A percentile compares a stretch with the other conserved stretches of the same genome.
phyloP scores from a whole-genome alignment of 2,113 vertebrate species.

The Dicentrarchus labrax region DNA sequence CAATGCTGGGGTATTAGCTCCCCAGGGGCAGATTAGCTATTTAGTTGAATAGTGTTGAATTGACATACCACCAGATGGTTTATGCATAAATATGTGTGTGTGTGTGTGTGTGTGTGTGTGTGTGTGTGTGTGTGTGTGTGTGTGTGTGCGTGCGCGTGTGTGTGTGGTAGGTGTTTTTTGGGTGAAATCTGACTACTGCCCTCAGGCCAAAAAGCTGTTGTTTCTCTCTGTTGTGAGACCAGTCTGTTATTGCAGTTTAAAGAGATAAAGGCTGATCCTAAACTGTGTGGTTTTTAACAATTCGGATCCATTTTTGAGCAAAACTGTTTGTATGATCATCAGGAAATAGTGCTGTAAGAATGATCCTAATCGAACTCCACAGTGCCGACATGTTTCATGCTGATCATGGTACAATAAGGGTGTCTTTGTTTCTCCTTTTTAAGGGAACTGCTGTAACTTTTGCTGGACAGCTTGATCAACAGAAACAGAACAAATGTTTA shows the following conservation, averaged over 20 bases:
- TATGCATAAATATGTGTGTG: constrained; percentile 33
- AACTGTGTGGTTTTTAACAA: background rate
- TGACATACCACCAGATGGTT: constrained; percentile 68
- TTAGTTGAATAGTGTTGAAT: constrained; percentile 53
- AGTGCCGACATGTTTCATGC: background rate
- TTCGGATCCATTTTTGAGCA: background rate
- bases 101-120: constrained; percentile 26
- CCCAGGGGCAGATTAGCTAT: constrained; percentile 64
- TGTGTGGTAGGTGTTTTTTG: constrained; percentile 60
- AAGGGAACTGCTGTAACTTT: too few relatives aligned
- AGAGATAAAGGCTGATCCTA: background rate
- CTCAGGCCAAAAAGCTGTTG: constrained; percentile 57
- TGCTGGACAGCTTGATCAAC: too few relatives aligned
- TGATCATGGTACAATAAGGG: background rate
- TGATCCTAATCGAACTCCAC: background rate
- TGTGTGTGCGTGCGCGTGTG: constrained; percentile 22
- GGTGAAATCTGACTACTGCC: constrained; percentile 27
- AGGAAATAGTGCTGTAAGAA: background rate
- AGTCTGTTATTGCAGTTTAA: background rate
- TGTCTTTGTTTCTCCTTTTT: too few relatives aligned
- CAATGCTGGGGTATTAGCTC: constrained; percentile 24
- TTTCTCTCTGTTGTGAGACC: constrained; percentile 21
- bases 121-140: constrained; percentile 28
- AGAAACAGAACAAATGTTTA: too few relatives aligned
- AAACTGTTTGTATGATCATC: background rate